Evolutionary conservation across 2,113 vertebrate genomes (phyloP), one percentile per base, ranked within the genome.

Genomic region (Ceyx cyanopectus): DNA sequence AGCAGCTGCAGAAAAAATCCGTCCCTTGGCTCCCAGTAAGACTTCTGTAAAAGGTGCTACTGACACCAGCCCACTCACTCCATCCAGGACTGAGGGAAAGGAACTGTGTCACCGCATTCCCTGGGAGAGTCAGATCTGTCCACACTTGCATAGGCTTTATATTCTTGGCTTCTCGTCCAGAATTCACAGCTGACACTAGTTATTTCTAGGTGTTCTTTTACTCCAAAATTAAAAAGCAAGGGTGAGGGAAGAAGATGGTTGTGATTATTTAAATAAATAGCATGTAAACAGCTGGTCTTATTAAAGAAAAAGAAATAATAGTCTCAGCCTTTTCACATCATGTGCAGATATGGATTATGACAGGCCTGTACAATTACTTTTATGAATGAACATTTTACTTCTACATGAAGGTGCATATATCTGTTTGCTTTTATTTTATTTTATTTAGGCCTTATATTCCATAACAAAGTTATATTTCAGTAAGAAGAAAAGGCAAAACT

Each of bases 211-310:
- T 85, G 78, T 56, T 90, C 60, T 70, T 72, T 84, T 86, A 12
- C 89, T 96, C 65, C 43, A 37, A 87, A 95, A 94, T 45, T 78
- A 89, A 95, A 91, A 92, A 91, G 34, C 37, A 51, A 91, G 82
- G 40, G 72, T 46, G 57, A 90, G 37, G 57, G 74, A 85, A 56
- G 77, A 74, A 75, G 86, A 90, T 78, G 65, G 63, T 85, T 95
- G 78, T 27, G 54, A 88, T 91, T 95, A 93, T 92, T 96, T 81
- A 90, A 92, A 96, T 95, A 95, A 92, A 92, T 88, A 85, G 50
- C 34, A 17, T 26, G 56, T 81, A 95, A 85, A 85, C 66, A 85
- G 79, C 32, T 17, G 34, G 13, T 83, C 89, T 72, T 87, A 68
- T 60, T 85, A 81, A 93, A 83, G 70, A 87, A 94, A 85, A 58